Base-by-base conservation (phyloP, 2,888 invertebrate species). In the Cephus pygmeus region DNA sequence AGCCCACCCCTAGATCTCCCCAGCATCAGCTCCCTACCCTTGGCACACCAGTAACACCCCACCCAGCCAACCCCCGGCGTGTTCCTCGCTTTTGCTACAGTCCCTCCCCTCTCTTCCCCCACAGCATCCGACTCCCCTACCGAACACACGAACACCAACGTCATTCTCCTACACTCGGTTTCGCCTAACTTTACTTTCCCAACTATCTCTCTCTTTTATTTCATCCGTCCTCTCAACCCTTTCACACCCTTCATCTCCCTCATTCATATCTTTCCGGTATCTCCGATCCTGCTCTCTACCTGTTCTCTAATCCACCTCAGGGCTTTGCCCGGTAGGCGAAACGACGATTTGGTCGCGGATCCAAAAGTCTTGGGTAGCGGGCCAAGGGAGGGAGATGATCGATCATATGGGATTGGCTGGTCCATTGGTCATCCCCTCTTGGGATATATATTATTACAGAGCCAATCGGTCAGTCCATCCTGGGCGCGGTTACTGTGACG, bases 21-120 rank as follows among this genome's bases (percentile, higher is more conserved):
- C 81, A 81, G 77, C 40, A 80, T 81, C 84, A 80, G 80, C 85
- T 81, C 83, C 79, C 76, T 77, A 69, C 76, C 40, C 76, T 75
- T 80, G 79, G 73, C 80, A 80, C 79, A 69, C 77, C 79, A n/a
- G 69, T 69, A 76, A 76, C 77, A 56, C 69, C 81, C 77, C 77
- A 69, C 79, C 68, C 69, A 23, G 68, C 69, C 69, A 23, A 75
- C 68, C 68, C 69, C 69, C 75, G 40, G 76, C 76, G 69, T 69
- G 56, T 36, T 69, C 40, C 36, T n/a, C 34, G n/a, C 56, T 73
- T 76, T 69, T 69, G 69, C 69, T 69, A 69, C 69, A 31, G 69
- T 30, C 30, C n/a, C 69, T 30, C 69, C 36, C 36, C 75, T 77
- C 80, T 76, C 78, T 77, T 75, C 68, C 80, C 75, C 75, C 78